Evolutionary conservation across 30 jellyfish, hydroid and myxozoan genomes (phyloP), one percentile per base, ranked within the genome.

Genomic region (Aurelia aurita): DNA sequence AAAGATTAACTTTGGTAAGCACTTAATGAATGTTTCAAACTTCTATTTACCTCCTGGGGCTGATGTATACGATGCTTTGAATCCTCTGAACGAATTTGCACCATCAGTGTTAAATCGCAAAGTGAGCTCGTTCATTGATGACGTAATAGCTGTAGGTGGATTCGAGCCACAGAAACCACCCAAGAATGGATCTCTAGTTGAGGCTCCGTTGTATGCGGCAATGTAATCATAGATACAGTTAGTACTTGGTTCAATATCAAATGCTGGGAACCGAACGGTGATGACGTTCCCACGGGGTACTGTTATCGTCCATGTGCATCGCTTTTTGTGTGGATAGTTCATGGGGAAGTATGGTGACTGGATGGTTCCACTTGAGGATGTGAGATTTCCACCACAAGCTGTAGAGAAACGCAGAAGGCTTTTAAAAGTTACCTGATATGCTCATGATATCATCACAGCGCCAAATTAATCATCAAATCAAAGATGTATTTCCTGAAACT

Each of bases 321-420:
- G 44, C 77, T 87, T 87, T 64, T 87, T 87, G 87, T 87, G 88
- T 11, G 96, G 96, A 67, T 87, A 87, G 78, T 58, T 75, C 60
- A 70, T 72, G 39, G 97, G 97, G 76, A 88, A 88, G 54, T 59
- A 79, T 58, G 97, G 97, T 9, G 92, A 78, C 57, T 77, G 81
- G 18, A 88, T 64, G 27, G 69, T 45, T 1, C 97, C 97, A 34
- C 82, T 26, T 8, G 78, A 49, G 18, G 92, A 59, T 39, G 97
- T 88, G 61, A 78, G 58, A 28, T 78, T 72, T 18, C 97, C 97
- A 25, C 97, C 97, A 46, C 97, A 88, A 9, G 80, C 97, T 88
- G 51, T 4, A 21, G 51, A 46, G 63, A 1, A 31, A 21, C 3
- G 2, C 18, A 32, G 4, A 3, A 18, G 22, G 44, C 10, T 69